phyloP scores from a whole-genome alignment of 2,113 vertebrate genomes.

The Chunga burmeisteri region DNA sequence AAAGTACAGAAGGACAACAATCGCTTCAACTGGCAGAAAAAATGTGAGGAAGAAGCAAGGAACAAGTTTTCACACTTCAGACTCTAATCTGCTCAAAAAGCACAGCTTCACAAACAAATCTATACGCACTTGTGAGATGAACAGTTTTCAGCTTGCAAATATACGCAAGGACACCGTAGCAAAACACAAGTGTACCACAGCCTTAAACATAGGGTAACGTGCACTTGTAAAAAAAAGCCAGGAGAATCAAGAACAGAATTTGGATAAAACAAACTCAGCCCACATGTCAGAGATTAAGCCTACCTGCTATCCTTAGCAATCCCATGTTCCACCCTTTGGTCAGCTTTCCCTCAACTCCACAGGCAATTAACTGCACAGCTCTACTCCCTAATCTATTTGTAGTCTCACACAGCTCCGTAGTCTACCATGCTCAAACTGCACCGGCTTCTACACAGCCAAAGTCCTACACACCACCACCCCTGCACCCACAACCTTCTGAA shows the following conservation, averaged over 20 bases:
- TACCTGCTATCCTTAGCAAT: background rate
- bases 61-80: background rate
- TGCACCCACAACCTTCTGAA: background rate
- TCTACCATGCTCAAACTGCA: background rate
- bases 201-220: background rate
- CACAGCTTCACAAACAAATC: background rate
- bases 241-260: background rate
- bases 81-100: background rate
- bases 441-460: background rate
- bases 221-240: background rate
- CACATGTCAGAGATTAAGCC: background rate
- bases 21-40: background rate
- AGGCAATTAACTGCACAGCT: background rate
- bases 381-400: background rate
- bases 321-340: rapidly evolving
- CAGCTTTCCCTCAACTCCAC: background rate
- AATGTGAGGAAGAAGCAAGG: background rate
- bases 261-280: background rate
- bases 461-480: background rate
- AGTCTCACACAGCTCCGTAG: background rate
- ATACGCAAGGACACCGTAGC: background rate
- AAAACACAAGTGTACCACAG: background rate
- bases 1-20: background rate
- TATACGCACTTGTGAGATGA: background rate
- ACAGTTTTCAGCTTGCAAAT: background rate